phyloP scores from a whole-genome alignment of 2,113 vertebrate genomes.

The Dolichotis patagonum region DNA sequence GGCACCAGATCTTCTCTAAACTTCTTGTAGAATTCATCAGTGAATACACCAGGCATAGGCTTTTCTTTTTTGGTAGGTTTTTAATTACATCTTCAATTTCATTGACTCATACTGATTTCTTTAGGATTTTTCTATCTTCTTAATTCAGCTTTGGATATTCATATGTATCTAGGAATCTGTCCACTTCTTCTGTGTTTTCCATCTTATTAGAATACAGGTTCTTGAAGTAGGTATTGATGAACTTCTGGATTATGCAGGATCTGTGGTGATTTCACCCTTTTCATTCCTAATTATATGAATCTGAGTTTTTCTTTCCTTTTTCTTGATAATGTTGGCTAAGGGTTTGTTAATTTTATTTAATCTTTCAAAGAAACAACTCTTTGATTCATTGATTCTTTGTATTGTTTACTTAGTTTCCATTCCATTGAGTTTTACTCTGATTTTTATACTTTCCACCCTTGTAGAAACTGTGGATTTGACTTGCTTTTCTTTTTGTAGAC shows the following conservation, averaged over 20 bases:
- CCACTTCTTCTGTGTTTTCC: not conserved
- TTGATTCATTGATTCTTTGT: not conserved
- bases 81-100: not conserved
- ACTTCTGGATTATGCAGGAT: not conserved
- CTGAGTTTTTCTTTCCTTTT: not conserved
- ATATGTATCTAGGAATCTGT: not conserved
- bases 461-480: not conserved
- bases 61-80: not conserved
- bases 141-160: not conserved
- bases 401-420: not conserved
- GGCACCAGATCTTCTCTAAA: not conserved
- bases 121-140: not conserved
- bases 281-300: not conserved
- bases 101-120: not conserved
- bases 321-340: not conserved
- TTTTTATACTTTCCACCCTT: not conserved
- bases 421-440: not conserved
- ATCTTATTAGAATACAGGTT: not conserved
- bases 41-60: not conserved
- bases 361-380: not conserved
- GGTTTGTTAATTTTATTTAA: not conserved
- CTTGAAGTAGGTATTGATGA: not conserved
- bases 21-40: not conserved
- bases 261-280: not conserved
- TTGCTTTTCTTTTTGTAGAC: not conserved